Evolutionary conservation across 1,140 invertebrate genomes (phyloP).

Genomic region (Brachionus manjavacas): DNA sequence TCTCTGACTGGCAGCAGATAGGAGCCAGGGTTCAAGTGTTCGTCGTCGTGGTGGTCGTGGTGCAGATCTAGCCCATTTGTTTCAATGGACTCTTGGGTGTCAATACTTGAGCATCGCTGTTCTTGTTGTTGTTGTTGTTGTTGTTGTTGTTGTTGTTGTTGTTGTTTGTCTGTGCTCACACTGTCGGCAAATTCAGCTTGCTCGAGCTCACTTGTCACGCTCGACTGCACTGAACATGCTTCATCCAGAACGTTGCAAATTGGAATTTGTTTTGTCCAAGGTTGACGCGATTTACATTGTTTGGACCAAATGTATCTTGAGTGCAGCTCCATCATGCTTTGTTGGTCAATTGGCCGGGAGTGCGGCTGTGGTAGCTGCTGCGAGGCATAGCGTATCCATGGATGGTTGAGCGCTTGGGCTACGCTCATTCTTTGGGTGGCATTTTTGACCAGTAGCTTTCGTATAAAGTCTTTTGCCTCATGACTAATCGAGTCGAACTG

Average conservation of each 20-base stretch:
- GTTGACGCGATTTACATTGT: neutral
- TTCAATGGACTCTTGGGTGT: too few relatives aligned
- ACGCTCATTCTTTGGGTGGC: constrained; percentile 71
- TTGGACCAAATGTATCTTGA: neutral
- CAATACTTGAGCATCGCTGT: too few relatives aligned
- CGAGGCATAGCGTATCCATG: constrained; percentile 68
- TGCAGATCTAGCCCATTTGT: too few relatives aligned
- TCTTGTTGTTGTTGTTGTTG: too few relatives aligned
- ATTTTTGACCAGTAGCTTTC: constrained; percentile 68
- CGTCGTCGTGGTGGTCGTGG: too few relatives aligned
- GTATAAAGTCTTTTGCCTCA: constrained; percentile 80
- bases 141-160: too few relatives aligned
- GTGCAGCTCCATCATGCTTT: neutral
- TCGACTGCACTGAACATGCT: neutral
- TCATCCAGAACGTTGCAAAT: neutral
- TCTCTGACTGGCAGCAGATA: constrained; percentile 44
- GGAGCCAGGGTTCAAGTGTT: constrained; percentile 41
- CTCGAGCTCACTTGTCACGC: too few relatives aligned
- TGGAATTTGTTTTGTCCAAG: constrained; percentile 8
- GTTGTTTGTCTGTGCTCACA: too few relatives aligned
- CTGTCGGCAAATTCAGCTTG: neutral
- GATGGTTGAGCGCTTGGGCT: constrained; percentile 71
- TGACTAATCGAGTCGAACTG: constrained; percentile 64
- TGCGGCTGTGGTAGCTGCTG: neutral
- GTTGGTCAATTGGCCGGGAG: neutral